Percentiles rank a stretch among this genome's conserved stretches.
Conservation (phyloP, 2,113 vertebrate genomes). For the Labeo rohita region DNA sequence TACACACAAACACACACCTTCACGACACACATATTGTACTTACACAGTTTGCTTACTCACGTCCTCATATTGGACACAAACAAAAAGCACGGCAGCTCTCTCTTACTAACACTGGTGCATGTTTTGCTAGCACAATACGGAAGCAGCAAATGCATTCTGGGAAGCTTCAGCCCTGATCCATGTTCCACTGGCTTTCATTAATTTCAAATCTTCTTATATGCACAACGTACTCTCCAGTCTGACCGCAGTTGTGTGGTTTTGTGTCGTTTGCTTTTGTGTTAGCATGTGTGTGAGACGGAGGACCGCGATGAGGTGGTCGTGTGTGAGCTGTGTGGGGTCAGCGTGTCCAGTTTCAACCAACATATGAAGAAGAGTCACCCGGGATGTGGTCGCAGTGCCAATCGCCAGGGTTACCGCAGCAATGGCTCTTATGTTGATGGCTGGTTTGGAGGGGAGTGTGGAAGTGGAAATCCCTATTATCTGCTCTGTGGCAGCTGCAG, state of each 20-base stretch:
- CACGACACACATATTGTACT: background rate
- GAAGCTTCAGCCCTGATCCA: background rate
- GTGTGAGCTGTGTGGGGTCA: constrained; percentile 93
- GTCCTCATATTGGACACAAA: background rate
- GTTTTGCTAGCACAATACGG: background rate
- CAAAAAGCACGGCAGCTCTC: background rate
- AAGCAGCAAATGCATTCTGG: background rate
- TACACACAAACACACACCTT: background rate
- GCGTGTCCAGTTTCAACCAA: constrained; percentile 94
- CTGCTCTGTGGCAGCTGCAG: constrained; percentile 91
- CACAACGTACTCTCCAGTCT: background rate
- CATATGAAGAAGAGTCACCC: constrained; percentile 98
- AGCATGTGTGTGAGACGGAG: constrained; percentile 96
- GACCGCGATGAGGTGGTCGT: constrained; percentile 95
- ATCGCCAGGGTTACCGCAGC: constrained; percentile 96
- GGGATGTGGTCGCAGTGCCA: constrained; percentile 93
- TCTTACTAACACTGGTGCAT: constrained; percentile 20
- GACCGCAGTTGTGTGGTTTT: background rate
- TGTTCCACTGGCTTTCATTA: background rate
- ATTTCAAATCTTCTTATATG: background rate
- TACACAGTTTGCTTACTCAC: background rate
- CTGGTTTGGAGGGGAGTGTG: constrained; percentile 98
- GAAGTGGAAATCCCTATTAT: constrained; percentile 97
- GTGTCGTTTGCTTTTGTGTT: constrained; percentile 49
- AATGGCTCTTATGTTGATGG: constrained; percentile 98